Conservation (phyloP, 2,797 vertebrate species). For the Semaprochilodus insignis region DNA sequence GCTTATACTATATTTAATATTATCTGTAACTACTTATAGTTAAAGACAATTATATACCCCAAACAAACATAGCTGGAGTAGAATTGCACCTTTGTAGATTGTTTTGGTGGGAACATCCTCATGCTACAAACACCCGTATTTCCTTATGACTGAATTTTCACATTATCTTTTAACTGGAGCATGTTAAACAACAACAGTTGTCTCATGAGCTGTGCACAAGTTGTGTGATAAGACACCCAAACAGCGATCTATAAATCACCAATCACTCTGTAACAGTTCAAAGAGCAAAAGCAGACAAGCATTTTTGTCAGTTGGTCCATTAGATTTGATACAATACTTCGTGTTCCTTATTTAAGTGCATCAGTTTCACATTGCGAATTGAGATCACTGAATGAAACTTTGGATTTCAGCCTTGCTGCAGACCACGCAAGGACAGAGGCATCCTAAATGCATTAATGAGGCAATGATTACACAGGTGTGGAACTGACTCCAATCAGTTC, state of each 20-base stretch:
- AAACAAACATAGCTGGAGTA: no score
- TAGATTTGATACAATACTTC: background rate
- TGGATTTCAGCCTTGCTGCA: constrained; percentile 16
- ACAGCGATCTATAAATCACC: background rate
- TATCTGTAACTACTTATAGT: no score
- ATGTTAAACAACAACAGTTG: no score
- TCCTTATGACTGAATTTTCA: no score
- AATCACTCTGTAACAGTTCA: background rate
- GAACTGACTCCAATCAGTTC: constrained; percentile 14
- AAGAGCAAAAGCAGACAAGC: background rate
- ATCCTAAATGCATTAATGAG: constrained; percentile 41
- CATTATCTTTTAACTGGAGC: no score
- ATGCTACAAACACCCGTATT: no score
- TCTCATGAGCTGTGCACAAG: no score
- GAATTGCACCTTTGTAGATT: no score
- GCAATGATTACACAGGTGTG: constrained; percentile 41
- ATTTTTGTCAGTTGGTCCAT: background rate
- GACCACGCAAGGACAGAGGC: constrained; percentile 6
- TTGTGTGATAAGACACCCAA: no score
- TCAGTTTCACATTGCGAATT: background rate
- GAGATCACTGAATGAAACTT: background rate
- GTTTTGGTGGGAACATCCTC: no score
- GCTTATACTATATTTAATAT: no score
- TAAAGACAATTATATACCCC: no score
- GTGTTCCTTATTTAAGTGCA: background rate